These are phyloP conservation scores for Rhingia rostrata DNA, from an alignment of 2,888 invertebrate species.

Conservation along the genomic window DNA sequence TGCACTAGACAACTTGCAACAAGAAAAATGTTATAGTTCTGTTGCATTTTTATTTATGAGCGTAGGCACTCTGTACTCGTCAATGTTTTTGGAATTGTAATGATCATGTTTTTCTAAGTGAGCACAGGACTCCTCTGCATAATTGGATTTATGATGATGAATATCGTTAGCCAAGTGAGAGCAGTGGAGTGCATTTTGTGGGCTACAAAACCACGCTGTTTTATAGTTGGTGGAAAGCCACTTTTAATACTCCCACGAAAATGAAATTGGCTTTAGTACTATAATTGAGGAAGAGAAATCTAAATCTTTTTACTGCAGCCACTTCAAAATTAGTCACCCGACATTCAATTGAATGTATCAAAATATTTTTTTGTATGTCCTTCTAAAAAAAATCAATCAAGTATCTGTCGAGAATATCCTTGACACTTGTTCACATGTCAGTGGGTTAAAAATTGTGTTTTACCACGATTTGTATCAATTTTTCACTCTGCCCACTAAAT, in stretches of 20 bases:
- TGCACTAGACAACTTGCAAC: constrained; percentile 32
- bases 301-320: constrained; percentile 19
- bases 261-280: constrained; percentile 42
- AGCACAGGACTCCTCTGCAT: constrained; percentile 59
- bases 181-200: constrained; percentile 25
- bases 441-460: constrained; percentile 24
- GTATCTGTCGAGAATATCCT: constrained; percentile 33
- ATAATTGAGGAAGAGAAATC: constrained; percentile 1
- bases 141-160: constrained; percentile 62
- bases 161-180: constrained; percentile 49
- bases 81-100: constrained; percentile 61
- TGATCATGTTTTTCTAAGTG: constrained; percentile 64
- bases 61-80: constrained; percentile 48
- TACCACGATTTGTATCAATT: constrained; percentile 56
- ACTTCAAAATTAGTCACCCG: constrained; percentile 13
- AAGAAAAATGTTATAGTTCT: background rate
- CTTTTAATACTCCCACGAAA: constrained; percentile 53
- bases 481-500: constrained; percentile 21
- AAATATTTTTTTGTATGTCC: background rate
- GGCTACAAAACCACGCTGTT: constrained; percentile 26
- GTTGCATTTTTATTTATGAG: constrained; percentile 17
- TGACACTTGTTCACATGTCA: constrained; percentile 21
- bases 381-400: constrained; percentile 29
- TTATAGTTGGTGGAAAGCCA: constrained; percentile 33
- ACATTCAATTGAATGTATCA: background rate